These are phyloP conservation scores for Dasypogon diadema DNA, from an alignment of 2,888 invertebrate genomes.

Conservation along the genomic window DNA sequence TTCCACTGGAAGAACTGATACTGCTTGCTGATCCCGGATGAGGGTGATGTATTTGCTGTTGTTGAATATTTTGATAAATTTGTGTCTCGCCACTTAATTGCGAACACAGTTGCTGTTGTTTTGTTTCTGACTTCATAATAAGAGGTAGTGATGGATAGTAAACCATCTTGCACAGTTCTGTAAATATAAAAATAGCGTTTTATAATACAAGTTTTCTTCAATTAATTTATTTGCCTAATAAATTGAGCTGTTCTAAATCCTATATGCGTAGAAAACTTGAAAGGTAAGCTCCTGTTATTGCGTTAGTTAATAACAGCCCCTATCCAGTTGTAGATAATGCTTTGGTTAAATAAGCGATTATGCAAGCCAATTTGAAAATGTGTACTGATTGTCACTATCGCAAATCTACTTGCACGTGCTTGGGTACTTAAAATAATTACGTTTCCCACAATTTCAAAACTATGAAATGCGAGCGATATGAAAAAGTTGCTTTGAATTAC, in stretches of 20 bases:
- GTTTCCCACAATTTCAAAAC: background rate
- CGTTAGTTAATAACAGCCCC: background rate
- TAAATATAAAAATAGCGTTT: background rate
- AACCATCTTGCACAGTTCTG: conserved; percentile 67
- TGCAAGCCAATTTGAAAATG: background rate
- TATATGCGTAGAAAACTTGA: background rate
- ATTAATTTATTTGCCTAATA: too few relatives aligned
- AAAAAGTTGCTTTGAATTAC: too few relatives aligned
- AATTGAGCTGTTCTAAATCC: too few relatives aligned
- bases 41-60: conserved; percentile 59
- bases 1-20: conserved; percentile 29
- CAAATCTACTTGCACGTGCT: background rate
- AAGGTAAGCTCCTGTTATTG: background rate
- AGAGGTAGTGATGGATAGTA: conserved; percentile 67
- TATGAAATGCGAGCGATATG: too few relatives aligned
- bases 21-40: conserved; percentile 48
- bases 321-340: background rate
- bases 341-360: conserved; percentile 10
- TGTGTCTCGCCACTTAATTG: conserved; percentile 59
- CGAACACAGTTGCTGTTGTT: conserved; percentile 64
- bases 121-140: conserved; percentile 67
- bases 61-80: conserved; percentile 59
- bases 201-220: background rate
- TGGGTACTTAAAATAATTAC: background rate
- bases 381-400: too few relatives aligned